These are phyloP conservation scores for Ameiurus melas DNA, from an alignment of 2,113 vertebrate species.

Conservation along the genomic window DNA sequence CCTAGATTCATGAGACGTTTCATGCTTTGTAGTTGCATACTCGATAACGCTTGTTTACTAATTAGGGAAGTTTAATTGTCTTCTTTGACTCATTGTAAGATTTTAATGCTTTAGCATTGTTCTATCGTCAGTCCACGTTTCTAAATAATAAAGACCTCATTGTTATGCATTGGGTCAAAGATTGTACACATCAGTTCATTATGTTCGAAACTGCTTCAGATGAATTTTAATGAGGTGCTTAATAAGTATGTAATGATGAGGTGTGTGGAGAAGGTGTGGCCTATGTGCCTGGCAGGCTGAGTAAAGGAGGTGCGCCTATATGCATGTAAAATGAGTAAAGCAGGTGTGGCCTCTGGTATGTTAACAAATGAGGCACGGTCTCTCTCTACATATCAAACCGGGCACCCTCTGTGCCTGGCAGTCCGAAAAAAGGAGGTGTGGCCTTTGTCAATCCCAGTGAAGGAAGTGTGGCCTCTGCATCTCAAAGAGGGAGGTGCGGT, in stretches of 20 bases:
- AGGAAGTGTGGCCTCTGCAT: not conserved
- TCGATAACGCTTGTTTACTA: slow-evolving; percentile 16
- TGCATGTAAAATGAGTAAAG: not conserved
- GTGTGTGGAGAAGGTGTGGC: not conserved
- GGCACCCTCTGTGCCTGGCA: not conserved
- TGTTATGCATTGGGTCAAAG: not conserved
- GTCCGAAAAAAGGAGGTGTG: not conserved
- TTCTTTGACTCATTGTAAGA: not conserved
- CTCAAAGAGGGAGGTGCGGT: too few relatives aligned
- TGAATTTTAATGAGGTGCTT: slow-evolving; percentile 31
- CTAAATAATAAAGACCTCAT: slow-evolving; percentile 4
- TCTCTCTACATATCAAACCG: not conserved
- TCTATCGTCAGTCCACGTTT: not conserved
- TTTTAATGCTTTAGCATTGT: not conserved
- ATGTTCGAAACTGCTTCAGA: slow-evolving; percentile 24
- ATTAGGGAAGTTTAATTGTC: slow-evolving; percentile 18
- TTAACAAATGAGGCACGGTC: not conserved
- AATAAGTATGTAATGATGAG: not conserved
- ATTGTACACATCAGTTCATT: slow-evolving; percentile 23
- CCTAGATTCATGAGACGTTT: slow-evolving; percentile 64
- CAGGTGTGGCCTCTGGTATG: not conserved
- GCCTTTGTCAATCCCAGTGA: not conserved
- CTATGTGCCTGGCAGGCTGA: not conserved
- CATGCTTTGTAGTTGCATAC: slow-evolving; percentile 1
- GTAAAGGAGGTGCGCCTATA: not conserved